Base-by-base conservation (phyloP, 2,797 vertebrate genomes). In the Anabas testudineus region DNA sequence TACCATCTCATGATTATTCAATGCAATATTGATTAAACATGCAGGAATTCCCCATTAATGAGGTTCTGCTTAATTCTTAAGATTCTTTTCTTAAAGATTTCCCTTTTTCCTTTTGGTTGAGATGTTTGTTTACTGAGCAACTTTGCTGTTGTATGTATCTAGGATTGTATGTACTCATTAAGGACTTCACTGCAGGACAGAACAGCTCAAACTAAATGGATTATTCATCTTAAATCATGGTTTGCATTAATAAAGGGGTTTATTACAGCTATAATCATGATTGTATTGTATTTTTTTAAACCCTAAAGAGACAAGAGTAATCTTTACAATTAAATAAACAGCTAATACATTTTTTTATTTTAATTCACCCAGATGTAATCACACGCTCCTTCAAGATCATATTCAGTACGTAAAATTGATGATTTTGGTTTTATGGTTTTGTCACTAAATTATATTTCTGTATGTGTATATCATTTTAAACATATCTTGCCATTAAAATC, bases 21-120 rank as follows among this genome's bases (percentile, higher is more conserved):
- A 60, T 15, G 21, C 3, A 58, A 30, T 21, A 53, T 26, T 58
- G 26, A 26, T 60, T 47, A 39, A 76, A 78, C 87, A 81, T 87
- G 83, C 85, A 84, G 37, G 15, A 64, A 26, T 6, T 13, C 4
- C 32, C 46, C 7, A 19, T 60, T 63, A 6, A 51, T 57, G 15
- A 51, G 36, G 14, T 63, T 74, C 54, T 32, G 37, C 71, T 73
- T 55, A 48, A 65, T 64, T 75, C 21, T 39, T 41, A 37, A 5
- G 18, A 37, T 53, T 4, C 3, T 54, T 32, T 14, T 16, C 5
- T 16, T 5, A 16, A 39, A 52, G 28, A 46, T 36, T 21, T 52
- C 45, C 7, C 4, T 71, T 74, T 73, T 51, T 59, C 13, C 21
- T 12, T 24, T 21, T 30, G 21, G 26, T 15, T 28, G 4, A 57